phyloP scores from a whole-genome alignment of 2,797 vertebrate species.

The Falco concolor region DNA sequence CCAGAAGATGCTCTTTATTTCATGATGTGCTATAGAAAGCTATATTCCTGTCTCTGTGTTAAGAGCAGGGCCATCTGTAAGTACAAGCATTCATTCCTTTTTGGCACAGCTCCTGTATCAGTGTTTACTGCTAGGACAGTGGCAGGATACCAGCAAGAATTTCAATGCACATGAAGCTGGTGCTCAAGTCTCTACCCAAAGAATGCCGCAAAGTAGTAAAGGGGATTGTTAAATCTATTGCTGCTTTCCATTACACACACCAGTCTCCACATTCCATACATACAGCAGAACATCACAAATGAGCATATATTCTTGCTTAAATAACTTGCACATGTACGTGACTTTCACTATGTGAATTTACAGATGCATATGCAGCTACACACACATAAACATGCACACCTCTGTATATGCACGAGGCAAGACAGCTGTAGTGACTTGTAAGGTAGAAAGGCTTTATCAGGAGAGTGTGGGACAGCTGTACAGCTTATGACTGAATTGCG shows the following conservation, averaged over 20 bases:
- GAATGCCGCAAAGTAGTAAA: not conserved
- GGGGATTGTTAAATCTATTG: not conserved
- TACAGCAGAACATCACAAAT: not conserved
- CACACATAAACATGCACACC: not conserved
- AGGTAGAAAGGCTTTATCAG: not conserved
- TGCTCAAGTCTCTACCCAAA: not conserved
- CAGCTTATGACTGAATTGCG: not conserved
- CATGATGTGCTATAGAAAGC: not conserved
- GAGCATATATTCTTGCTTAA: not conserved
- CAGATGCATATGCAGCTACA: not conserved
- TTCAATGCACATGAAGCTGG: not conserved
- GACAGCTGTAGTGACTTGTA: not conserved
- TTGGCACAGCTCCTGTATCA: not conserved
- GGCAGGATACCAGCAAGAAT: not conserved
- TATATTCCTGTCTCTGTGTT: fast-evolving
- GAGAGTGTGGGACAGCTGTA: not conserved
- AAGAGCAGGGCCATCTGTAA: not conserved
- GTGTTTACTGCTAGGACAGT: not conserved
- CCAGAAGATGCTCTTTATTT: not conserved
- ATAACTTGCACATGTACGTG: not conserved
- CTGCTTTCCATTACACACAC: not conserved
- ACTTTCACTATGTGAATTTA: not conserved
- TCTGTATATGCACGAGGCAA: not conserved
- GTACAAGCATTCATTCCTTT: not conserved
- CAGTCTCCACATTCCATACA: not conserved